phyloP scores from a whole-genome alignment of 2,797 vertebrate genomes.

The Gambelia wislizenii region DNA sequence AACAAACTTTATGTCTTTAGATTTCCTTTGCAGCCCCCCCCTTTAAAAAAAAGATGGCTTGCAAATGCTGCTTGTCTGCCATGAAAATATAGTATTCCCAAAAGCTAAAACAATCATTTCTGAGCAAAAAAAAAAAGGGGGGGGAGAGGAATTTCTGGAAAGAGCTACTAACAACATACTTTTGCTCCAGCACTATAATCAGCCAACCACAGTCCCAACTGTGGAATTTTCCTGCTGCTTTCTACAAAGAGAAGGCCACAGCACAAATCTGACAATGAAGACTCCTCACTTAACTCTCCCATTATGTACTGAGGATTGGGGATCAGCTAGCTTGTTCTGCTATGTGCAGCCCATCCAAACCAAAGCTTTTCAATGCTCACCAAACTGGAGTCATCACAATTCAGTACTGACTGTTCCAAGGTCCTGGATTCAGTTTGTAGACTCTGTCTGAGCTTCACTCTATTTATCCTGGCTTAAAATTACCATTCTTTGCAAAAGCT shows the following conservation, averaged over 20 bases:
- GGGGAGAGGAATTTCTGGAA: slow-evolving; percentile 2
- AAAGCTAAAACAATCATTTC: not conserved
- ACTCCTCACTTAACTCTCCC: not conserved
- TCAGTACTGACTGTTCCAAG: not conserved
- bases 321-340: not conserved
- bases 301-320: not conserved
- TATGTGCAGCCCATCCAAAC: not conserved
- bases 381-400: not conserved
- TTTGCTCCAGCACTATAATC: slow-evolving; percentile 16
- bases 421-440: not conserved
- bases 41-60: no score
- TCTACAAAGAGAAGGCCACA: slow-evolving; percentile 11
- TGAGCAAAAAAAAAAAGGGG: not conserved
- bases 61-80: not conserved
- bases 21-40: not conserved
- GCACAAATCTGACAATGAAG: not conserved
- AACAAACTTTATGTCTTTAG: not conserved
- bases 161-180: not conserved
- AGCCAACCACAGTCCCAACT: slow-evolving; percentile 13
- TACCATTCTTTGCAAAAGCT: not conserved
- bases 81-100: not conserved
- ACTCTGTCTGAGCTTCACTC: not conserved
- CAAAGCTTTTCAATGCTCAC: not conserved
- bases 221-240: not conserved
- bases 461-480: not conserved